Evolutionary conservation across 2,888 invertebrate species (phyloP).

Genomic region (Branchipolynoe longqiensis): DNA sequence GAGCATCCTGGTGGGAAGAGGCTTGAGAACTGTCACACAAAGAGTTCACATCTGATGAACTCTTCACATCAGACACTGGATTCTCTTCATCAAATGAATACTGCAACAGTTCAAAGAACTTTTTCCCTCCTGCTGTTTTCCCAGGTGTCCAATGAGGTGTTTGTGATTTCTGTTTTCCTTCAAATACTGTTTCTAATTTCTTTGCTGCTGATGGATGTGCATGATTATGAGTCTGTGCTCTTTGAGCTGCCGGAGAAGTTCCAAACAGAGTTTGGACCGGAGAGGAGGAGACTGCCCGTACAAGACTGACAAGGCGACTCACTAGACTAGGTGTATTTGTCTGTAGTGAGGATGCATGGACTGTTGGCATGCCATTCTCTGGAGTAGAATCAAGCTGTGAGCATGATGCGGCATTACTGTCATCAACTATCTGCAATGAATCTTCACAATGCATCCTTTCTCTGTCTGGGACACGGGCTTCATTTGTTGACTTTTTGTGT

Average conservation of each 20-base stretch:
- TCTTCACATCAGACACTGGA: neutral
- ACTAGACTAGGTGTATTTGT: slow-evolving; percentile 16
- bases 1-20: neutral
- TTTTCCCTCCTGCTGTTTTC: neutral
- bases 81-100: slow-evolving; percentile 44
- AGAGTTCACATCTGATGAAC: slow-evolving; percentile 1
- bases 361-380: too few species aligned
- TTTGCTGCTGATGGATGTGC: neutral
- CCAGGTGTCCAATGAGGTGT: neutral
- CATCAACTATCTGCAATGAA: neutral
- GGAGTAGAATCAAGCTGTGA: neutral
- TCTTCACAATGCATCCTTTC: neutral
- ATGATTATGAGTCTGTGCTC: neutral
- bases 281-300: neutral
- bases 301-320: slow-evolving; percentile 1
- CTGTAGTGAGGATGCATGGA: too few species aligned
- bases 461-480: neutral
- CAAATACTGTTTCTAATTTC: neutral
- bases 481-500: neutral
- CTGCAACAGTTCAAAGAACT: slow-evolving; percentile 29
- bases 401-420: neutral
- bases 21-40: neutral
- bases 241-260: neutral
- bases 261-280: neutral
- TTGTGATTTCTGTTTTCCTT: neutral